Percentiles rank a stretch among this genome's conserved stretches.
Conservation (phyloP, 1,140 invertebrate species). For the Drosophila kikkawai region DNA sequence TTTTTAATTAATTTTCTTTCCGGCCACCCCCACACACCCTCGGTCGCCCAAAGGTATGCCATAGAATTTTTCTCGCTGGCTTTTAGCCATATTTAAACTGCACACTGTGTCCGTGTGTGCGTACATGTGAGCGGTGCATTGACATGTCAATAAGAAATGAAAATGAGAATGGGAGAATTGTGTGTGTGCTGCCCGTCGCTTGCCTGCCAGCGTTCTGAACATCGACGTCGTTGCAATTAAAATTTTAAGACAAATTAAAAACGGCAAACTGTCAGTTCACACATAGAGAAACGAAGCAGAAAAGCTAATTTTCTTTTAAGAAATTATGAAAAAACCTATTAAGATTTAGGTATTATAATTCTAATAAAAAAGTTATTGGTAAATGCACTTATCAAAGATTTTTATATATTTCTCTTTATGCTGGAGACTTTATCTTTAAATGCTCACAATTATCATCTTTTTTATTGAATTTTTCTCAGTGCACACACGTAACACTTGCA, state of each 20-base stretch:
- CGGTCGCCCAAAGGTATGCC: constrained; percentile 32
- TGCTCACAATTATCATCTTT: no score
- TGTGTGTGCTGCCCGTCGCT: constrained; percentile 27
- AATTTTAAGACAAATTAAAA: constrained; percentile 79
- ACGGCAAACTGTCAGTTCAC: constrained; percentile 29
- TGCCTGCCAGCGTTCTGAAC: constrained; percentile 35
- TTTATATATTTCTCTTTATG: no score
- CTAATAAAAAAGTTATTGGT: no score
- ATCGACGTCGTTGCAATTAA: constrained; percentile 67
- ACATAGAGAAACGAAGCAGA: neutral
- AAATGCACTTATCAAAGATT: no score
- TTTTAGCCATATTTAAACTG: constrained; percentile 59
- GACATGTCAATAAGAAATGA: constrained; percentile 74
- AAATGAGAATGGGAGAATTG: constrained; percentile 34
- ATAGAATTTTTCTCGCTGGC: constrained; percentile 41
- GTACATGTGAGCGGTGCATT: constrained; percentile 58
- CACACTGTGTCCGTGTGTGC: neutral
- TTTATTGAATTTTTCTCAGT: constrained; percentile 6
- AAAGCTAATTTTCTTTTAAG: no score
- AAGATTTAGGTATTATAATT: neutral
- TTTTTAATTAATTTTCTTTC: constrained; percentile 70
- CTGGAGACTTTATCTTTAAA: no score
- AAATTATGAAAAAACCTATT: neutral
- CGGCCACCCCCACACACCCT: neutral
- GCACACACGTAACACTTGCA: constrained; percentile 35